Conservation (phyloP, 1,140 invertebrate genomes). For the Prorops nasuta region DNA sequence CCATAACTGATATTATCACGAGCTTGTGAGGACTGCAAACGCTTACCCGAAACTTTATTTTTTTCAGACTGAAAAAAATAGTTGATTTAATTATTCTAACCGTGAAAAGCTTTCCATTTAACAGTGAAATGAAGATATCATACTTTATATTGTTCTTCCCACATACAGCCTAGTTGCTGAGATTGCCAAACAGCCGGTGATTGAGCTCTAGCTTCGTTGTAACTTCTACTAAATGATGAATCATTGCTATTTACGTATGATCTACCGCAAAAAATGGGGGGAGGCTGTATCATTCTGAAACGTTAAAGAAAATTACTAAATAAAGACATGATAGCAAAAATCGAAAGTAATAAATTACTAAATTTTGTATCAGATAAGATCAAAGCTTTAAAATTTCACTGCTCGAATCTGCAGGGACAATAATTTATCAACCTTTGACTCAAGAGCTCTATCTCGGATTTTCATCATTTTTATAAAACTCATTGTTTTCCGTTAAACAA, state of each 20-base stretch:
- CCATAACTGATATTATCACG: conserved; percentile 28
- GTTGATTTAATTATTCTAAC: too few relatives aligned
- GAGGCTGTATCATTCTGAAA: conserved; percentile 41
- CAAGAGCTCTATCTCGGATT: conserved; percentile 50
- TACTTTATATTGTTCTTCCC: conserved; percentile 41
- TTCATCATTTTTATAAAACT: conserved; percentile 21
- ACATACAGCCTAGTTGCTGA: conserved; percentile 34
- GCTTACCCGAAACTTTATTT: conserved; percentile 32
- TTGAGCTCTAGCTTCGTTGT: conserved; percentile 39
- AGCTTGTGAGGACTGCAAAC: conserved; percentile 35
- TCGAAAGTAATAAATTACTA: too few relatives aligned
- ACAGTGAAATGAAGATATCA: too few relatives aligned
- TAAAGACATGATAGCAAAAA: too few relatives aligned
- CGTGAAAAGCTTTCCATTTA: too few relatives aligned
- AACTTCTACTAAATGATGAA: conserved; percentile 38
- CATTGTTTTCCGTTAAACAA: not conserved
- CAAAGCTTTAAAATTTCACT: conserved; percentile 46
- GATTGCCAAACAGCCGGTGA: conserved; percentile 45
- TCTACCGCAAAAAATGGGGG: conserved; percentile 37
- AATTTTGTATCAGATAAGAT: conserved; percentile 51
- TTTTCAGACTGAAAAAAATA: conserved; percentile 15
- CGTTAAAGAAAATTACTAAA: too few relatives aligned
- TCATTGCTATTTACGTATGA: conserved; percentile 38
- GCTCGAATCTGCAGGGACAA: conserved; percentile 47
- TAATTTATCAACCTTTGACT: conserved; percentile 45